Evolutionary conservation across 2,888 invertebrate genomes (phyloP), one percentile per base, ranked within the genome.

Genomic region (Icerya purchasi): DNA sequence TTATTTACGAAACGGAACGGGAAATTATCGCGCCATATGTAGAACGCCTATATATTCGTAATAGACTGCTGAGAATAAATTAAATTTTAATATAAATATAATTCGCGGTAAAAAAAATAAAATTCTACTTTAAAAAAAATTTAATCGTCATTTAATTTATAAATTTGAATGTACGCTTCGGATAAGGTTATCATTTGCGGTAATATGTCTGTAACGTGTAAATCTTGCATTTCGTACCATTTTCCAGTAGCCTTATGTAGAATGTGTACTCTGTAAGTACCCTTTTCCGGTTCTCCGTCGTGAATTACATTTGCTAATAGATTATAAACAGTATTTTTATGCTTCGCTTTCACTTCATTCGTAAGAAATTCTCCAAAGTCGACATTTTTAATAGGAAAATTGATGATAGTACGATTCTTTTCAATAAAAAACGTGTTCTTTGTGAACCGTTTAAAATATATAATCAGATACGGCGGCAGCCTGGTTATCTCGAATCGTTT

Each of bases 141-240:
- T 36, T 36, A 36, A 36, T 36, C 36, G 5, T 36, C 36, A 5
- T 59, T 62, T n/a, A 62, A 51, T 54, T 62, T 59, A 50, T 62
- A 62, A 64, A 83, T 80, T 76, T 99, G 98, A 69, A 99, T 94
- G 70, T 98, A 98, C 2, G 96, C 92, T 74, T 99, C 98, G 1
- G 97, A 96, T 21, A 99, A 77, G 0, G 98, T 96, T 62, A 99
- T 97, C 96, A 98, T 98, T 74, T 98, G 98, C 2, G 98, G 97
- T 61, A 99, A 76, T 68, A 98, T 97, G 72, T 94, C 94, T 5
- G 87, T 92, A 0, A 98, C 97, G 70, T 98, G 98, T 59, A 99
- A 78, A 77, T 99, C 98, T 75, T 89, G 88, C 75, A 89, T 75
- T 70, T 86, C 85, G 68, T 81, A 91, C 91, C 89, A 92, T 77